Evolutionary conservation across 1,140 invertebrate genomes (phyloP).

Genomic region (Ctenoplectra terminalis): DNA sequence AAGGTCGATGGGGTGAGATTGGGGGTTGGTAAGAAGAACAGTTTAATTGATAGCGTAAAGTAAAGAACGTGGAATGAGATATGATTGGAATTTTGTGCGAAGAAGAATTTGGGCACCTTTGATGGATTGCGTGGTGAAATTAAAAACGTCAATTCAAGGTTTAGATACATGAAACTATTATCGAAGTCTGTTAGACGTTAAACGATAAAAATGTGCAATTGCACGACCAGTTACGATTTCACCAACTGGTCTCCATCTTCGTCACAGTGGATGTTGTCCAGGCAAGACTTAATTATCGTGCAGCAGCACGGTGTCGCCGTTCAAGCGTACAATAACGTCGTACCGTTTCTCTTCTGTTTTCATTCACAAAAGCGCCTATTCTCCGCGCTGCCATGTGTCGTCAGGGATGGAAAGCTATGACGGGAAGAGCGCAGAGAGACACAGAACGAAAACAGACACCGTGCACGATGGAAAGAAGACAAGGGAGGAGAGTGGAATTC

Average conservation of each 20-base stretch:
- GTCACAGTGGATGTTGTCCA: background rate
- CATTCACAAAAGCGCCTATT: slow-evolving; percentile 59
- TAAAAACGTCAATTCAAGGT: too few species aligned
- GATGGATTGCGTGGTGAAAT: too few species aligned
- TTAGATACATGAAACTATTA: too few species aligned
- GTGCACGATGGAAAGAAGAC: background rate
- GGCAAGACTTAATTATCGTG: slow-evolving; percentile 53
- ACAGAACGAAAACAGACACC: background rate
- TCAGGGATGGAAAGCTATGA: slow-evolving; percentile 30
- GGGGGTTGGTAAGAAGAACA: background rate
- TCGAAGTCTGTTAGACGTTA: too few species aligned
- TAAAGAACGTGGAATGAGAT: background rate
- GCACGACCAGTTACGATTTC: too few species aligned
- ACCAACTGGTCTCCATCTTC: background rate
- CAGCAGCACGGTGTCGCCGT: slow-evolving; percentile 20
- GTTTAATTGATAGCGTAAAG: background rate
- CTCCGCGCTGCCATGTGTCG: slow-evolving; percentile 56
- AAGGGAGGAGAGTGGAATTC: slow-evolving; percentile 7
- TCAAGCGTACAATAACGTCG: slow-evolving; percentile 60
- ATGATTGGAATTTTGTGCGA: background rate
- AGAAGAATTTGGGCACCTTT: background rate
- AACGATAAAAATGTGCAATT: too few species aligned
- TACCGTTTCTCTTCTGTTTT: slow-evolving; percentile 60
- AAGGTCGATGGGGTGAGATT: background rate
- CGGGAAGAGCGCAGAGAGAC: background rate